phyloP scores from a whole-genome alignment of 2,797 vertebrate species.

The Hypotaenidia okinawae region DNA sequence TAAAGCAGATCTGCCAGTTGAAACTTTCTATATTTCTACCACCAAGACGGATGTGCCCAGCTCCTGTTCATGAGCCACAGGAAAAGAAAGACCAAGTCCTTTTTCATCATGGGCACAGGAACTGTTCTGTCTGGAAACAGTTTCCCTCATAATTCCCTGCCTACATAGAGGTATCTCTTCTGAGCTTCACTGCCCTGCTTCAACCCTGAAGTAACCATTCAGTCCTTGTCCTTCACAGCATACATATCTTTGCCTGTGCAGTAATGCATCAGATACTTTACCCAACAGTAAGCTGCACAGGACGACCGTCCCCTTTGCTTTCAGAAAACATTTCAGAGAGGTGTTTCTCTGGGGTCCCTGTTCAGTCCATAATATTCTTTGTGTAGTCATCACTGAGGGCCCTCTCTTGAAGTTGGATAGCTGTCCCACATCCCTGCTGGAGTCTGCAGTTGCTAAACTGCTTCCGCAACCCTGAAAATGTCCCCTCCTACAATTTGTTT shows the following conservation, averaged over 20 bases:
- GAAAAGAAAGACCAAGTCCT: neutral
- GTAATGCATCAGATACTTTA: no score
- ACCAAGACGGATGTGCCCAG: neutral
- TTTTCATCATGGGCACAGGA: neutral
- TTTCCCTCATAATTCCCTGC: neutral
- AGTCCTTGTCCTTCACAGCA: neutral
- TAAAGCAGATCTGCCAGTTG: neutral
- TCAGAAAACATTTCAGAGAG: neutral
- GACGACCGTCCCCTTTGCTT: neutral
- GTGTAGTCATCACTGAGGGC: neutral
- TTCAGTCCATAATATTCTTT: neutral
- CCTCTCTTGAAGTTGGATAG: neutral
- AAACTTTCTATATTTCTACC: neutral
- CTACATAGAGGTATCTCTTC: neutral
- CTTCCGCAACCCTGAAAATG: neutral
- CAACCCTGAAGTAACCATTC: neutral
- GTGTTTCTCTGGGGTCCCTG: neutral
- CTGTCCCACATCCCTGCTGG: neutral
- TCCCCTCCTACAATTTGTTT: neutral
- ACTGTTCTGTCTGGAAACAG: neutral
- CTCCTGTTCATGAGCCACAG: neutral
- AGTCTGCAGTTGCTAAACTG: neutral
- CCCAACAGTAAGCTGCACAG: no score
- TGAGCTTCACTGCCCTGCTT: neutral
- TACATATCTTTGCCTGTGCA: neutral